These are phyloP conservation scores for Alectoris magna DNA, from an alignment of 2,797 vertebrate species.

Conservation along the genomic window DNA sequence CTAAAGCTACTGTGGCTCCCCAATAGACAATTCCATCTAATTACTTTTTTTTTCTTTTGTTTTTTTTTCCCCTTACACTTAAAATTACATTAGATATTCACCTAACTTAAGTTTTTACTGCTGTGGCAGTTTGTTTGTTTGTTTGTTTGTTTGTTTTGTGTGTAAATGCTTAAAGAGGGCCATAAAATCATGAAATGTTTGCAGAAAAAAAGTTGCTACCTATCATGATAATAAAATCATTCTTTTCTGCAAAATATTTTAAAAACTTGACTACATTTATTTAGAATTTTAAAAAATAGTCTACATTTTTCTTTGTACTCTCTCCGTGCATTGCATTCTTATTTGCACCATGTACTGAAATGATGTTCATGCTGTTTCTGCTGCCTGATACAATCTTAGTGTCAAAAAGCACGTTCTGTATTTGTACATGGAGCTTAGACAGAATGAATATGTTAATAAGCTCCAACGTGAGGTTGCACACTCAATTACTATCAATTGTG, in stretches of 20 bases:
- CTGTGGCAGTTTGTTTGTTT: accelerated
- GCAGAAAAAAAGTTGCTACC: background rate
- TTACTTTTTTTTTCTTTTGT: background rate
- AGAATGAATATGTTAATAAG: slow-evolving; percentile 75
- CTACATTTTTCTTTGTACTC: background rate
- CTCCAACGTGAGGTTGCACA: slow-evolving; percentile 60
- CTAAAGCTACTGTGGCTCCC: accelerated
- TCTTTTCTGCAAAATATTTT: background rate
- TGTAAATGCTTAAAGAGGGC: background rate
- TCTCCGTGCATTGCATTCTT: background rate
- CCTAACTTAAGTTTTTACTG: background rate
- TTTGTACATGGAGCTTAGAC: slow-evolving; percentile 66
- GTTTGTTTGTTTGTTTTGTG: no score
- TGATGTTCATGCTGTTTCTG: background rate
- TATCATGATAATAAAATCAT: background rate
- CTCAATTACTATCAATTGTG: slow-evolving; percentile 79
- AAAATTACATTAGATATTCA: background rate
- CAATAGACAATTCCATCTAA: accelerated
- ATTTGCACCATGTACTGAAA: background rate
- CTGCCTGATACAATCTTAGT: slow-evolving; percentile 30
- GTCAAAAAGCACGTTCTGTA: slow-evolving; percentile 51
- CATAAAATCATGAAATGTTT: background rate
- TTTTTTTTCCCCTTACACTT: background rate
- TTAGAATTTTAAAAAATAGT: background rate
- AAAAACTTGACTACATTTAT: background rate